Percentiles rank a stretch among this genome's conserved stretches.
These are phyloP conservation scores for Drosophila meridionalis DNA, from an alignment of 2,888 invertebrate species.

Conservation along the genomic window DNA sequence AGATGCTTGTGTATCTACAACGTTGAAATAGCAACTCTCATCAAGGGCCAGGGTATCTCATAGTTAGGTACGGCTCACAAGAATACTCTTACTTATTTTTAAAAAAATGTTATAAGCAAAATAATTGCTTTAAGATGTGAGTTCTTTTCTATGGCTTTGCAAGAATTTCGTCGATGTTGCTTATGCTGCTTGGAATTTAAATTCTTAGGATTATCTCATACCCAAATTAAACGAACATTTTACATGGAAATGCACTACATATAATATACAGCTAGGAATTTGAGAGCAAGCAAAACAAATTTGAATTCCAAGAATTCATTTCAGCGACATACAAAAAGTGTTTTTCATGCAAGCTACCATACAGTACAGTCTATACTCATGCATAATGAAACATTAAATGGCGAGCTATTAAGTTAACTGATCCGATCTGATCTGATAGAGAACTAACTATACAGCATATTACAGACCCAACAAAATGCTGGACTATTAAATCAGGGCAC, in stretches of 20 bases:
- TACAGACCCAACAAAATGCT: conserved; percentile 49
- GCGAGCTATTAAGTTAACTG: conserved; percentile 7
- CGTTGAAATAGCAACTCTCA: too few species aligned
- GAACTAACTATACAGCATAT: conserved; percentile 12
- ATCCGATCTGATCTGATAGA: conserved; percentile 32
- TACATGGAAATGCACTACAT: conserved; percentile 2
- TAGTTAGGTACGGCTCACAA: background rate
- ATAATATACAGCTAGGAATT: background rate
- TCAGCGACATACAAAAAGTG: background rate
- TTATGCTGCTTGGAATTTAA: background rate
- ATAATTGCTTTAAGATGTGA: background rate
- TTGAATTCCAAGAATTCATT: conserved; percentile 2
- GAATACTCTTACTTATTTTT: background rate
- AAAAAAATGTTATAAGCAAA: background rate
- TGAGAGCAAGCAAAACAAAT: background rate
- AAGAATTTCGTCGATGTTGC: background rate
- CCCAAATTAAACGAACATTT: background rate
- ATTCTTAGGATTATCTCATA: background rate
- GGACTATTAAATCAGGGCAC: conserved; percentile 68
- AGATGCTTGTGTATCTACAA: too few species aligned
- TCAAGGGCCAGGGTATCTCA: background rate
- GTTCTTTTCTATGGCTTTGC: background rate
- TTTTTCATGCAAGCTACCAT: background rate
- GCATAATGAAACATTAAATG: background rate
- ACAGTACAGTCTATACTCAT: conserved; percentile 7